phyloP scores from a whole-genome alignment of 2,888 invertebrate species.

The Nemurella pictetii region DNA sequence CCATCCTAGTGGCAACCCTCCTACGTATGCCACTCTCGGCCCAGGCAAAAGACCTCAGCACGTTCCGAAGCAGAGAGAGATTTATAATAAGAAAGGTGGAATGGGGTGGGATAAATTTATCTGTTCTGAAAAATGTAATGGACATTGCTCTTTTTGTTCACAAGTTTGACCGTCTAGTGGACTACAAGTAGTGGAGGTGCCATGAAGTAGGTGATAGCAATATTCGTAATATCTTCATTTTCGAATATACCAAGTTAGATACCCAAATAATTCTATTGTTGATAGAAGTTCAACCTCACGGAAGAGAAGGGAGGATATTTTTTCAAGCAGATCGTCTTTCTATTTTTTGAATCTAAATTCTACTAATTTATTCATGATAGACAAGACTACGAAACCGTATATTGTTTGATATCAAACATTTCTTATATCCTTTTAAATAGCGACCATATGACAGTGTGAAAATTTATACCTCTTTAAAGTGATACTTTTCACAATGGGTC shows the following conservation, averaged over 20 bases:
- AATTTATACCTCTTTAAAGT: conserved; percentile 30
- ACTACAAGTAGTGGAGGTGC: background rate
- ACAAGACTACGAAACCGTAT: background rate
- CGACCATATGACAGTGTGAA: conserved; percentile 17
- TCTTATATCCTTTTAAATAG: conserved; percentile 26
- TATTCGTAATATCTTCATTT: too few species aligned
- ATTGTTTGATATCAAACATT: background rate
- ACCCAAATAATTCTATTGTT: background rate
- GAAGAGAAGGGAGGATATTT: background rate
- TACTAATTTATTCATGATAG: background rate
- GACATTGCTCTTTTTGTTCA: background rate
- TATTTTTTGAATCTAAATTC: background rate
- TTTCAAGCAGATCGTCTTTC: background rate
- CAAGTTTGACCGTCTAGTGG: background rate
- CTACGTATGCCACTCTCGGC: background rate
- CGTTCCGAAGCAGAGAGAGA: conserved; percentile 21
- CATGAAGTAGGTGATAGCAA: too few species aligned
- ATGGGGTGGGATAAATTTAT: background rate
- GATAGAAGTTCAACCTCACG: background rate
- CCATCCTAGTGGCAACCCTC: background rate
- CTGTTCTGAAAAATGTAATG: background rate
- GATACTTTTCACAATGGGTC: conserved; percentile 9
- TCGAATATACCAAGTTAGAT: too few species aligned
- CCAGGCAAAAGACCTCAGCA: conserved; percentile 16
- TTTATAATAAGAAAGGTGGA: conserved; percentile 25